Percentiles rank a stretch among this genome's conserved stretches.
These are phyloP conservation scores for Acipenser oxyrinchus DNA, from an alignment of 2,797 vertebrate genomes.

Conservation along the genomic window DNA sequence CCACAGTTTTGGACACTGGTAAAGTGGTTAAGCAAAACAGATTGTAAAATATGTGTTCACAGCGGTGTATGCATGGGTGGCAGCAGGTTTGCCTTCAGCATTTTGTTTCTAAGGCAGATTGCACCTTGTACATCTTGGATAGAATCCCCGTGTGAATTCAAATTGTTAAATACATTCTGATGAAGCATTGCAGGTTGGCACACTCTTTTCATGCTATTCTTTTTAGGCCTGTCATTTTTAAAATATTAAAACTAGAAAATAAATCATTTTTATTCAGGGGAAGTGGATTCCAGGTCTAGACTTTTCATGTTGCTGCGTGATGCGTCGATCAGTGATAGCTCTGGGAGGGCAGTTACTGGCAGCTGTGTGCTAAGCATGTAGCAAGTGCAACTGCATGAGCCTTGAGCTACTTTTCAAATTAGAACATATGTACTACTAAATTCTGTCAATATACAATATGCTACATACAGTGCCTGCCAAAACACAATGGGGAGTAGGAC, in stretches of 20 bases:
- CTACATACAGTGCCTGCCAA: too few species aligned
- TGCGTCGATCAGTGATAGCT: not conserved
- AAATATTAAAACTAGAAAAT: slow-evolving; percentile 9
- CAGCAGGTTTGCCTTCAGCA: not conserved
- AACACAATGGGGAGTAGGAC: too few species aligned
- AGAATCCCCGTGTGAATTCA: not conserved
- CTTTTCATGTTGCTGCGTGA: slow-evolving; percentile 4
- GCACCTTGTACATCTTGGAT: not conserved
- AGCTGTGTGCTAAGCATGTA: not conserved
- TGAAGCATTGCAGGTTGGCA: not conserved
- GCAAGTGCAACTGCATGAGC: too few species aligned
- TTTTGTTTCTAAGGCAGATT: not conserved
- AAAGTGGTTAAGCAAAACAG: too few species aligned
- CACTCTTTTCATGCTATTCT: not conserved
- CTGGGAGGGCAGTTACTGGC: not conserved
- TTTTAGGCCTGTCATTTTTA: not conserved
- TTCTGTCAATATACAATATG: too few species aligned
- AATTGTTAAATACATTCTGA: not conserved
- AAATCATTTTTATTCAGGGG: not conserved
- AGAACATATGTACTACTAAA: too few species aligned
- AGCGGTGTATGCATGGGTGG: not conserved
- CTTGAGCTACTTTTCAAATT: too few species aligned
- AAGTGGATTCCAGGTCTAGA: not conserved
- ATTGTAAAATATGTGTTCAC: not conserved
- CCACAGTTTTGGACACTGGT: too few species aligned